These are phyloP conservation scores for Semotilus atromaculatus DNA, from an alignment of 2,797 vertebrate genomes.

Conservation along the genomic window DNA sequence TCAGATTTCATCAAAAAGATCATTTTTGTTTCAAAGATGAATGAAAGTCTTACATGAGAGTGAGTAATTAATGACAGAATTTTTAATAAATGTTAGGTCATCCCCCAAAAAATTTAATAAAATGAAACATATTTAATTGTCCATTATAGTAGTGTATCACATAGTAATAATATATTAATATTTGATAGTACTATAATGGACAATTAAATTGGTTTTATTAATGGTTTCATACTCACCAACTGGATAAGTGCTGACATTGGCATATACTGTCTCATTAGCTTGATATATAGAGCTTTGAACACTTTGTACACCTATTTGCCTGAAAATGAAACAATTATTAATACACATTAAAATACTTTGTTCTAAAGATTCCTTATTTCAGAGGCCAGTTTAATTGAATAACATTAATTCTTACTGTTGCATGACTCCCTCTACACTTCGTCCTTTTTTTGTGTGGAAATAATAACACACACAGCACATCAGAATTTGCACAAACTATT, in stretches of 20 bases:
- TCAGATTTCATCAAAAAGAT: not conserved
- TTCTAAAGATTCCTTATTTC: not conserved
- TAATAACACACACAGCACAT: not conserved
- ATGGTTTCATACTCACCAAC: slow-evolving; percentile 8
- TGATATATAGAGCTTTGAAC: not conserved
- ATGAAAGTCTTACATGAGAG: not conserved
- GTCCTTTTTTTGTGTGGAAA: not conserved
- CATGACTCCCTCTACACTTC: not conserved
- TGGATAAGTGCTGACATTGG: not conserved
- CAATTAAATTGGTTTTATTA: not conserved
- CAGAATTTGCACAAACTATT: not conserved
- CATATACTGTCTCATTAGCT: not conserved
- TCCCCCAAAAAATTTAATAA: not conserved
- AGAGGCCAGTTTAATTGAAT: not conserved
- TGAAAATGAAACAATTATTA: not conserved
- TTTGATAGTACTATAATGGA: not conserved
- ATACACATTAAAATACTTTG: not conserved
- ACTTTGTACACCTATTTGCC: not conserved
- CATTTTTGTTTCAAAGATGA: not conserved
- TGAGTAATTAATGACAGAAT: too few species aligned
- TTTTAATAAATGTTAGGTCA: not conserved
- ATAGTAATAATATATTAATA: not conserved
- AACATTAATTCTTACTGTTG: not conserved
- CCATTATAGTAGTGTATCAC: too few species aligned
- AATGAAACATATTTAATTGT: not conserved